Base-by-base conservation (phyloP, 2,888 invertebrate genomes). In the Sclerodermus sp. region DNA sequence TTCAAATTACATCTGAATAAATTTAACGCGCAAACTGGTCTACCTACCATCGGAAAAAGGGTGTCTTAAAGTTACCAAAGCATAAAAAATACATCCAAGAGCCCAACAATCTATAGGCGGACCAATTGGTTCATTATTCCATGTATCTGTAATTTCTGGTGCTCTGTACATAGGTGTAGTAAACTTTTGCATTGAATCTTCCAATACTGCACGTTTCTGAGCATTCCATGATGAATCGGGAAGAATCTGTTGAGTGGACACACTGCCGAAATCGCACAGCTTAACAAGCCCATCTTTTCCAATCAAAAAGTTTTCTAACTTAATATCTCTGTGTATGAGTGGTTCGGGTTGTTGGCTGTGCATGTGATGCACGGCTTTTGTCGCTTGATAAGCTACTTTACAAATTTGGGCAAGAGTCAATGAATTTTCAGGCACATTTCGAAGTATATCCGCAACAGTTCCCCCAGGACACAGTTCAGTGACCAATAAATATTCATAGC, bases 81-180 rank as follows among this genome's bases (percentile, higher is more conserved):
- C 87, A 77, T 93, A 98, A 12, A 98, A 81, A 58, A 99, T 87
- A 79, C 99, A 99, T 6, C 99, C 99, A 12, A 99, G 81, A 0
- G 98, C 97, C 99, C 99, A 99, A 32, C 96, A 84, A 79, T 99
- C 99, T 1, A 90, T 87, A 38, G 91, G 87, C 59, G 91, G 86
- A 49, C 95, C 95, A 61, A 99, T 95, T 55, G 89, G 90, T 73
- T 90, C 89, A 77, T 99, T 96, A 71, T 90, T 93, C 91, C 98
- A 99, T 3, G 96, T 93, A 75, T 98, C 97, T 57, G 98, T 83
- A 89, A 98, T 96, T 83, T 99, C 99, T 29, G 99, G 99, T 0
- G 98, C 92, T 74, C 99, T 84, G 79, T 99, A 99, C 98, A 93
- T 93, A 0, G 93, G 93, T 9, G 93, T 93, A 16, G 93, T 93